Conservation (phyloP, 1,140 invertebrate species). For the Metopolophium dirhodum region DNA sequence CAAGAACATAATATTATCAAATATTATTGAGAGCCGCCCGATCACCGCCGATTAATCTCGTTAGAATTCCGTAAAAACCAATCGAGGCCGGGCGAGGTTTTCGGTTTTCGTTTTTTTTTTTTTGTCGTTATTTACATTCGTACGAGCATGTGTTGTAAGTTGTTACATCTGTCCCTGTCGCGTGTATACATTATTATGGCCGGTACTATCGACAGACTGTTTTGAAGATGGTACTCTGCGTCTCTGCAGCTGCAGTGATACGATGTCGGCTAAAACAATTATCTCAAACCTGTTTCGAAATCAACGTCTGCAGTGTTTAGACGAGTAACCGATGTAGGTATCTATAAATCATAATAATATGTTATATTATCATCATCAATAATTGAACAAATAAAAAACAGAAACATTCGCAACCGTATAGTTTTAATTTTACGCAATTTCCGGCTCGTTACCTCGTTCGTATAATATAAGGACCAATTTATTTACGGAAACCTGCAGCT, state of each 20-base stretch:
- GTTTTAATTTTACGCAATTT: neutral
- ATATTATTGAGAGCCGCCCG: neutral
- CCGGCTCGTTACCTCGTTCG: neutral
- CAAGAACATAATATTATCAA: neutral
- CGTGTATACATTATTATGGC: neutral
- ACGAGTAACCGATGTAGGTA: neutral
- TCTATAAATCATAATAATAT: constrained; percentile 11
- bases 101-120: too few relatives aligned
- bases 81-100: neutral
- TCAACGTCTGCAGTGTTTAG: neutral
- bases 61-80: neutral
- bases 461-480: neutral
- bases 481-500: neutral
- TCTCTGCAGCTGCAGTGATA: neutral
- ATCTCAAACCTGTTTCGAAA: neutral
- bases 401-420: neutral
- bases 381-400: neutral
- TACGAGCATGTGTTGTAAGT: neutral
- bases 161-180: neutral
- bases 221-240: neutral
- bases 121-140: neutral
- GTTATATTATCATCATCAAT: neutral
- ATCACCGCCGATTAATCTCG: neutral
- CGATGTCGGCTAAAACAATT: neutral
- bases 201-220: neutral